A percentile compares a stretch with the other conserved stretches of the same genome.
Conservation (phyloP, 2,113 vertebrate species). For the Alligator mississippiensis region DNA sequence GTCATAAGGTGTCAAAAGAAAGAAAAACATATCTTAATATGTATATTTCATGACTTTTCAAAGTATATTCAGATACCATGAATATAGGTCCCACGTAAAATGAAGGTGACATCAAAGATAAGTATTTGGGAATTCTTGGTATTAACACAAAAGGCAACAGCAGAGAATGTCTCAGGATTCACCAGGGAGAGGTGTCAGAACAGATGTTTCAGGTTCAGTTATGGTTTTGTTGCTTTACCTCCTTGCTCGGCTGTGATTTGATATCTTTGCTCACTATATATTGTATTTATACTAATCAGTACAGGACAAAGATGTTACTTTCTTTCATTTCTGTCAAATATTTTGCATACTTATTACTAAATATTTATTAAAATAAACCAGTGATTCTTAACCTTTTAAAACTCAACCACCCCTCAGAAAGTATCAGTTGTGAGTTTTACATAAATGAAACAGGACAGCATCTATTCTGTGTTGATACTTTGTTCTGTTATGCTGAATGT, state of each 20-base stretch:
- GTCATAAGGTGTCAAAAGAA: neutral
- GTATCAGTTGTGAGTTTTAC: too few species aligned
- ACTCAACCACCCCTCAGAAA: too few species aligned
- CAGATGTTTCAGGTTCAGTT: neutral
- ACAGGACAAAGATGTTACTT: neutral
- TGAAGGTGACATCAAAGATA: neutral
- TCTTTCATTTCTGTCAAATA: neutral
- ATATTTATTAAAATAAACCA: too few species aligned
- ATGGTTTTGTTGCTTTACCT: neutral
- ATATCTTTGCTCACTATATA: neutral
- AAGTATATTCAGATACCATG: neutral
- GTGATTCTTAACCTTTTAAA: too few species aligned
- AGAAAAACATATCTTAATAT: neutral
- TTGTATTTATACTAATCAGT: neutral
- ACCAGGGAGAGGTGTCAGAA: accelerated
- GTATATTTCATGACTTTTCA: neutral
- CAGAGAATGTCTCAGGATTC: neutral
- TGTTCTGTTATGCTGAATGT: neutral
- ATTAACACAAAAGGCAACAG: neutral
- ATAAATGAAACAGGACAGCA: neutral
- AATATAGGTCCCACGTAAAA: neutral
- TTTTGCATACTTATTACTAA: too few species aligned
- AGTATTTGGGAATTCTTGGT: neutral
- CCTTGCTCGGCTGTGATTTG: neutral
- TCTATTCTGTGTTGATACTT: neutral